Evolutionary conservation across 2,888 invertebrate species (phyloP).

Genomic region (Tanytarsus gracilentus): DNA sequence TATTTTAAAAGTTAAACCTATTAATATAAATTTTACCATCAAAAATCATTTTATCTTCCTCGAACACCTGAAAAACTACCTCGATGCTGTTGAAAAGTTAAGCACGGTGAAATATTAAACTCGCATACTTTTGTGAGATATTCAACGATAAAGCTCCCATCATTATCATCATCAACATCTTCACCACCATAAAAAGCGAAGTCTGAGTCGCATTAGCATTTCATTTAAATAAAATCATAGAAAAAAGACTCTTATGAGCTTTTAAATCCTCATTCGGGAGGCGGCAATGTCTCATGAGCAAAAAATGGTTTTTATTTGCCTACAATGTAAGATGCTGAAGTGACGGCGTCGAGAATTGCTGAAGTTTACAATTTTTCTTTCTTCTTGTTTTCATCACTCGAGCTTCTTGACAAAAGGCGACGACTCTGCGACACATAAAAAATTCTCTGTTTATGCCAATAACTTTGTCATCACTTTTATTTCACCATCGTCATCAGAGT

Average conservation of each 20-base stretch:
- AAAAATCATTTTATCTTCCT: too few relatives aligned
- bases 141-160: neutral
- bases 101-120: too few relatives aligned
- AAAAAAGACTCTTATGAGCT: neutral
- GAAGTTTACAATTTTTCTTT: neutral
- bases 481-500: neutral
- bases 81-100: too few relatives aligned
- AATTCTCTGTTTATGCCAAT: neutral
- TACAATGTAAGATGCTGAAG: too few relatives aligned
- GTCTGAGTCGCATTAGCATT: neutral
- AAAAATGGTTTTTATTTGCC: neutral
- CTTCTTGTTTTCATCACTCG: neutral
- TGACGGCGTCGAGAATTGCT: too few relatives aligned
- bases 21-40: too few relatives aligned
- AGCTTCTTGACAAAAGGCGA: neutral
- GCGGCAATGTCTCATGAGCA: neutral
- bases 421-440: neutral
- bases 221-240: slow-evolving; percentile 2
- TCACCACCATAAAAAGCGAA: neutral
- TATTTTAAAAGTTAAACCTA: too few relatives aligned
- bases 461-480: neutral
- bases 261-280: neutral
- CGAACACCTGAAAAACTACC: too few relatives aligned
- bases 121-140: too few relatives aligned
- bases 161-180: neutral